Percentiles rank a stretch among this genome's conserved stretches.
phyloP scores from a whole-genome alignment of 2,797 vertebrate species.

The Coendou prehensilis region DNA sequence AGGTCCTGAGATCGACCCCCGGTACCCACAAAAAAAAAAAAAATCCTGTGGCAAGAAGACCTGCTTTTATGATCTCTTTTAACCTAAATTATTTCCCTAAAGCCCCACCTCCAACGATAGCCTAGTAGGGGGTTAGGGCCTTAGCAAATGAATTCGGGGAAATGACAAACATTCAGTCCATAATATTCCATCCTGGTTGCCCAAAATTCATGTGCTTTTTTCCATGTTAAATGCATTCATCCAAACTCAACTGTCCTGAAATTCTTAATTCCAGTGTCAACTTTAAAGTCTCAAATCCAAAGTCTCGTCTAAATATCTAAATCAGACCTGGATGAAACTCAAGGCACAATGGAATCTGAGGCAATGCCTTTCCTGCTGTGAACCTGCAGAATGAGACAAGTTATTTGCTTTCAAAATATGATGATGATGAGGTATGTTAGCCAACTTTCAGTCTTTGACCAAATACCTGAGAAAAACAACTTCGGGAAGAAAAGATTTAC shows the following conservation, averaged over 20 bases:
- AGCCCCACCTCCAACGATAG: neutral
- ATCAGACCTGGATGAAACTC: neutral
- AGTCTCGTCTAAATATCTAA: neutral
- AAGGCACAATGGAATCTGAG: neutral
- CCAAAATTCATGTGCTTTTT: neutral
- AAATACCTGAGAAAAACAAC: neutral
- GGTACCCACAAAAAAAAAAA: too few relatives aligned
- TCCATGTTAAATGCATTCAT: neutral
- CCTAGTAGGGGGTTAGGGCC: rapidly evolving
- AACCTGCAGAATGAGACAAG: neutral
- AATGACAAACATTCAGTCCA: neutral
- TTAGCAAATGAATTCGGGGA: neutral
- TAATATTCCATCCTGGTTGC: neutral
- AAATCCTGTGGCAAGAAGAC: neutral
- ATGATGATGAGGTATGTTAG: neutral
- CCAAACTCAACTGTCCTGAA: neutral
- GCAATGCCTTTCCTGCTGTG: neutral
- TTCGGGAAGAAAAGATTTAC: neutral
- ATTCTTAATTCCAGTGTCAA: neutral
- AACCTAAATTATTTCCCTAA: neutral
- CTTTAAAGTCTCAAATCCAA: neutral
- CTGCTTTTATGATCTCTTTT: neutral
- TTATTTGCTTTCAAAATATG: neutral
- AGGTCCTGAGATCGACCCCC: too few relatives aligned
- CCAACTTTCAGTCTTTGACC: neutral